A percentile compares a stretch with the other conserved stretches of the same genome.
Evolutionary conservation across 2,888 invertebrate species (phyloP).

Genomic region (Chrysodeixis includens): DNA sequence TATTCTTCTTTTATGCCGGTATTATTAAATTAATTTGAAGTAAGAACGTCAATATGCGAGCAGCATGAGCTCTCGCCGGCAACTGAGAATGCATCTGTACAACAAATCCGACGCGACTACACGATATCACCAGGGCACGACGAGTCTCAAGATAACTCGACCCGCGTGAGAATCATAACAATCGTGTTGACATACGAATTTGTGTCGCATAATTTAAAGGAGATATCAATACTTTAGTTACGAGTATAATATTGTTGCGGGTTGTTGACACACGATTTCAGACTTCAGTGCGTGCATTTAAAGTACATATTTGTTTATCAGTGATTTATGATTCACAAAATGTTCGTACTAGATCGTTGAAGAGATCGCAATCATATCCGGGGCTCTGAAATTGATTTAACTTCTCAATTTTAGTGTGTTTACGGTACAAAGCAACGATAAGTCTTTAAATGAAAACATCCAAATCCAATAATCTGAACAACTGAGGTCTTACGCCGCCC

Average conservation of each 20-base stretch:
- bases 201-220: constrained; percentile 37
- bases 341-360: background rate
- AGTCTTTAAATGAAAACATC: constrained; percentile 51
- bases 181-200: constrained; percentile 54
- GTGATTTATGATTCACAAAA: background rate
- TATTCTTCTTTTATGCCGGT: background rate
- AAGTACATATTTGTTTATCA: background rate
- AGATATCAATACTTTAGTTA: constrained; percentile 26
- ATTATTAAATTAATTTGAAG: constrained; percentile 29
- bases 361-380: constrained; percentile 10
- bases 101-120: constrained; percentile 59
- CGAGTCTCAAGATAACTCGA: constrained; percentile 72
- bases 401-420: constrained; percentile 25
- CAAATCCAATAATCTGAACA: constrained; percentile 54
- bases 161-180: constrained; percentile 71
- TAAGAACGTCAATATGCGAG: constrained; percentile 63
- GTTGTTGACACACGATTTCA: constrained; percentile 20
- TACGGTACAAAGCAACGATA: constrained; percentile 32
- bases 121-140: constrained; percentile 66
- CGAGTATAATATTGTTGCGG: background rate
- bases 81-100: constrained; percentile 80
- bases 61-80: constrained; percentile 70
- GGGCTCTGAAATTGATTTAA: constrained; percentile 11
- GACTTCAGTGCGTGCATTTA: background rate
- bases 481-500: constrained; percentile 40